phyloP scores from a whole-genome alignment of 2,797 vertebrate genomes.

The Darevskia nairensis region DNA sequence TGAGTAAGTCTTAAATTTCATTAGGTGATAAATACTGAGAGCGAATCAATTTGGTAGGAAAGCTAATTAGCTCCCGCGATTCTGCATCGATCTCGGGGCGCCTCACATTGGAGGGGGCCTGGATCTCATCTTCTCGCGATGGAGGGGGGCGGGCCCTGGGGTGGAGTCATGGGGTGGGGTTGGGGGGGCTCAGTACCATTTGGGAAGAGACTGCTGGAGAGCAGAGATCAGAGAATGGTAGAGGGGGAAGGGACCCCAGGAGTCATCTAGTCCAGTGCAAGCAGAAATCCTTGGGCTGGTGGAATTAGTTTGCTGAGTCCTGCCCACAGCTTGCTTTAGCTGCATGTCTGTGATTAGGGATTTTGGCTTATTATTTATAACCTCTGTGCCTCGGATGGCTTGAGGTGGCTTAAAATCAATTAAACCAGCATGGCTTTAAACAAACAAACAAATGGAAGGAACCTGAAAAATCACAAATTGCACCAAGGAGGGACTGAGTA shows the following conservation, averaged over 20 bases:
- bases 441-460: no score
- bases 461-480: background rate
- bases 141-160: background rate
- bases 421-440: no score
- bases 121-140: background rate
- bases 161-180: background rate
- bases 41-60: slow-evolving; percentile 78
- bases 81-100: slow-evolving; percentile 44
- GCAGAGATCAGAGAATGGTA: no score
- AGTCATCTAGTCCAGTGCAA: no score
- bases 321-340: no score
- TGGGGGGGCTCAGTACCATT: background rate
- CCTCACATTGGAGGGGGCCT: accelerated
- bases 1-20: slow-evolving; percentile 78
- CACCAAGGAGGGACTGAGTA: background rate
- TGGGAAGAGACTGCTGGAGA: background rate
- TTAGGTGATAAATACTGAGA: slow-evolving; percentile 76
- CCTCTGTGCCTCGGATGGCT: no score
- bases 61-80: slow-evolving; percentile 74
- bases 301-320: no score
- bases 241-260: no score
- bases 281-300: no score
- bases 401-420: no score
- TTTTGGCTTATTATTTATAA: no score
- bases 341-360: no score